Evolutionary conservation across 2,797 vertebrate species (phyloP), one percentile per base, ranked within the genome.

Genomic region (Apogon hyalosoma): DNA sequence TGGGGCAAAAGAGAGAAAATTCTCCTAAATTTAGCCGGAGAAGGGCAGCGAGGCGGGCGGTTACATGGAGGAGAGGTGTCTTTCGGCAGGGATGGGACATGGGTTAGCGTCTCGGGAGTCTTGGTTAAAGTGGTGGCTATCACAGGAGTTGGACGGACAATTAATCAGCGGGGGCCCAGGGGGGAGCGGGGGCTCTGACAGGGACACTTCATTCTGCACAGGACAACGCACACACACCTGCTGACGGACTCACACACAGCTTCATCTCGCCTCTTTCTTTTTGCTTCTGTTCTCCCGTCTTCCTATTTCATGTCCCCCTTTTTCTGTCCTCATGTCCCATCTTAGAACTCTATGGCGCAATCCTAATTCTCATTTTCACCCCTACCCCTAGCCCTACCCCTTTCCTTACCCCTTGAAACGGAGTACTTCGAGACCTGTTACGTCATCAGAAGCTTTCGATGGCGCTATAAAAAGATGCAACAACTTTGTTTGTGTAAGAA

Each of bases 81-180:
- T 88, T 77, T 79, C 41, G 55, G 69, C 52, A 21, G 73, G 80
- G 77, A 87, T 69, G 80, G 88, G 80, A 87, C 84, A 76, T 73
- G 85, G 88, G 86, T 69, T 84, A 80, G 76, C 73, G 88, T 93
- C 92, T 87, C 53, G 70, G 86, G 91, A 93, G 86, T 81, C 68
- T 83, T 87, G 85, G 85, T 88, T 91, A 92, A 93, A 93, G 88
- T 82, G 85, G 88, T 80, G 69, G 54, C 89, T 90, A 93, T 93
- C 90, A 92, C 87, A 90, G 87, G 76, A 87, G 73, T 82, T 73
- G 87, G 89, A 92, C 68, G 90, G 89, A 88, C 92, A 88, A 94
- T 94, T 94, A 94, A 94, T 94, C 93, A 94, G 85, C 75, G 46
- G 66, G 51, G 43, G 84, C 90, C 92, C 90, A 69, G 79, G 91